A percentile compares a stretch with the other conserved stretches of the same genome.
Evolutionary conservation across 64 coral and sea anemone genomes (phyloP).

Genomic region (Platygyra sinensis): DNA sequence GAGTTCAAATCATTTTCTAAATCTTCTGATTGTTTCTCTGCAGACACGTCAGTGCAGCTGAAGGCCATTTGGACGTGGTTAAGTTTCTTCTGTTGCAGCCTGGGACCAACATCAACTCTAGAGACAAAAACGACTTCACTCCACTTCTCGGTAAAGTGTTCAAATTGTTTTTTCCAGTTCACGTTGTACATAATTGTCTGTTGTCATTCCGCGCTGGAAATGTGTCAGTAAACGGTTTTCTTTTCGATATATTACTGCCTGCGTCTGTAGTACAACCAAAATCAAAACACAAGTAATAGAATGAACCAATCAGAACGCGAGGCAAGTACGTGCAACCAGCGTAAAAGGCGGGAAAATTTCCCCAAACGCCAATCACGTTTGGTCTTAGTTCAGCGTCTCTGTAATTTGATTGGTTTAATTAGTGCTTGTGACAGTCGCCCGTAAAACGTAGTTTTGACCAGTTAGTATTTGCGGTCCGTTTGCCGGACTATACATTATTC

Average conservation of each 20-base stretch:
- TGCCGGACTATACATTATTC: too few relatives aligned
- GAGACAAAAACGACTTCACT: conserved; percentile 73
- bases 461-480: too few relatives aligned
- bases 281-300: background rate
- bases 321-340: background rate
- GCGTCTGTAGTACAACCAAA: background rate
- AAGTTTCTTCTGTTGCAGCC: conserved; percentile 91
- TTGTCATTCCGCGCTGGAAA: background rate
- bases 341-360: background rate
- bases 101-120: conserved; percentile 83
- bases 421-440: too few relatives aligned
- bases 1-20: too few relatives aligned
- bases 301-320: background rate
- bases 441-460: too few relatives aligned
- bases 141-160: conserved; percentile 76
- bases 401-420: too few relatives aligned
- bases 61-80: conserved; percentile 87
- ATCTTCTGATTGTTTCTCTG: background rate
- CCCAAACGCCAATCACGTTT: background rate
- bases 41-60: conserved; percentile 84
- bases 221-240: too few relatives aligned
- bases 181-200: background rate
- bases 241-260: too few relatives aligned
- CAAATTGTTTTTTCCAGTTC: background rate
- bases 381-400: too few relatives aligned